Base-by-base conservation (phyloP, 1,140 invertebrate species). In the Battus philenor region DNA sequence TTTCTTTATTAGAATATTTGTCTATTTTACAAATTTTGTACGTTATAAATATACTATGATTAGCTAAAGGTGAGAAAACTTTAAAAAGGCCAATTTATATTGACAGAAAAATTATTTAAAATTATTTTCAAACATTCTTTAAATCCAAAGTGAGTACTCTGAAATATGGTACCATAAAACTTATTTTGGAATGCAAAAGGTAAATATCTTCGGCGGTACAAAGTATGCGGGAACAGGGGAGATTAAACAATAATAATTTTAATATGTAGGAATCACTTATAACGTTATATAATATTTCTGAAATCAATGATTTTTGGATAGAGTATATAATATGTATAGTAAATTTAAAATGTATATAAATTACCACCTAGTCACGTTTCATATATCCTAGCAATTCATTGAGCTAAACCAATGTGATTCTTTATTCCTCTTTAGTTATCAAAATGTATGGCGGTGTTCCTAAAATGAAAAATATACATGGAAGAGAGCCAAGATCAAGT, bases 381-480 rank as follows among this genome's bases (percentile, higher is more conserved):
- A 6, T 24, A 39, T 39, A 24, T 26, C 34, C 36, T n/a, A 3
- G 7, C n/a, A 41, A 8, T 27, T 30, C 11, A 10, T 10, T 10
- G 38, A 29, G 24, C 15, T 11, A 15, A 41, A 39, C 13, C 38
- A 17, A 29, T 29, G 38, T 24, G 24, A 41, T 27, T 26, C 9
- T 22, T 41, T 41, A 41, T 41, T 15, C 13, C 24, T 12, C 10
- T 41, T 36, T 17, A 29, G 38, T 27, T 41, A 27, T 41, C 38
- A 41, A 29, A 41, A 41, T 41, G 24, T 41, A 27, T 20, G 2
- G 33, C 38, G 24, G 24, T 41, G 38, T 41, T 41, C 15, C 9
- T 27, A 17, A 41, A 27, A 41, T 41, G 38, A 41, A 41, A 41
- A 41, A 41, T 41, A 41, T 41, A 41, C 24, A 41, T 41, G 38